Conservation (phyloP, 2,113 vertebrate genomes). For the Pseudopipra pipra region DNA sequence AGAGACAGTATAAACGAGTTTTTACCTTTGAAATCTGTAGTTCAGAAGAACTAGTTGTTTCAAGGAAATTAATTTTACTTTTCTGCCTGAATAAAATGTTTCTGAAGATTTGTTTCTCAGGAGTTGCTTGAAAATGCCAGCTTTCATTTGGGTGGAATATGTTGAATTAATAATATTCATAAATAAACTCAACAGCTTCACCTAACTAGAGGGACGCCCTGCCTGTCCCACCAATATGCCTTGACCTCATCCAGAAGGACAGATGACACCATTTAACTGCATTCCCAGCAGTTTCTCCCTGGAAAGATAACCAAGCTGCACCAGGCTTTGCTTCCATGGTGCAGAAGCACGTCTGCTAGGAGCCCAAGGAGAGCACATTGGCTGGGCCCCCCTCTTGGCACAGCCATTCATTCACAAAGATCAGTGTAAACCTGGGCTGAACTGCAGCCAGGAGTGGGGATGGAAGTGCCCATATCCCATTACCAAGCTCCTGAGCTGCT, state of each 20-base stretch:
- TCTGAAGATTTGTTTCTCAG: background rate
- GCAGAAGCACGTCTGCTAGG: background rate
- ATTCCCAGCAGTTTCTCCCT: background rate
- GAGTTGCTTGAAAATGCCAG: background rate
- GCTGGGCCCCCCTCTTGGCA: background rate
- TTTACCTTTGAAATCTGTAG: background rate
- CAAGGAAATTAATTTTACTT: background rate
- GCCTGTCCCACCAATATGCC: background rate
- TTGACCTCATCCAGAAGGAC: background rate
- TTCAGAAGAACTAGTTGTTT: background rate
- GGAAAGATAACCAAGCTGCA: background rate
- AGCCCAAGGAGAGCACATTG: background rate
- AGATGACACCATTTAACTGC: background rate
- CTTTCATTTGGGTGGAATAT: background rate
- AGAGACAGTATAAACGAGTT: background rate
- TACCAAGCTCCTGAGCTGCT: background rate
- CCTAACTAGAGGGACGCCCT: background rate
- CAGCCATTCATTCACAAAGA: background rate
- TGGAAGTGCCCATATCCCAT: background rate
- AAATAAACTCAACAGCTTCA: background rate
- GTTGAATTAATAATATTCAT: background rate
- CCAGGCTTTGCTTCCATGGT: background rate
- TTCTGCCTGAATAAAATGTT: background rate
- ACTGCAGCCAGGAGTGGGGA: background rate
- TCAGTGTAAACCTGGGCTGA: background rate